Conservation (phyloP, 2,888 invertebrate genomes). For the Drosophila imparisetae region DNA sequence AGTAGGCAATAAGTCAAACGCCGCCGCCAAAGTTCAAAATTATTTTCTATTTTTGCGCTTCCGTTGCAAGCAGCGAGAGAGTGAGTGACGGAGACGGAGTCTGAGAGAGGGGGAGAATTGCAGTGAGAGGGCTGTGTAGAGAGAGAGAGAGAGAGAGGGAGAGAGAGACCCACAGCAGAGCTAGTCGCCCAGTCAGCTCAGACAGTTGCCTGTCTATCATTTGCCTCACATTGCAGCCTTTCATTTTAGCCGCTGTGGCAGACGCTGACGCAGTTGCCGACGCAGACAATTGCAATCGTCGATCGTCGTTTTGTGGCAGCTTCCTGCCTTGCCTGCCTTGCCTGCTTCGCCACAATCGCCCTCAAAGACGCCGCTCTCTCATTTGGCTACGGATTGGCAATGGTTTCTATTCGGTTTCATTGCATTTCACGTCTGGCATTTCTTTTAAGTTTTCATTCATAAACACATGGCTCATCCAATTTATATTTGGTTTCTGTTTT, state of each 20-base stretch:
- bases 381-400: constrained; percentile 47
- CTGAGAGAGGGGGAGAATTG: not conserved
- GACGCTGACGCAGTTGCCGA: constrained; percentile 70
- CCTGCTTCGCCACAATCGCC: constrained; percentile 35
- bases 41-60: constrained; percentile 76
- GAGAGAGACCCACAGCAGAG: constrained; percentile 15
- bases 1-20: constrained; percentile 81
- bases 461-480: constrained; percentile 64
- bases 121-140: not conserved
- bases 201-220: constrained; percentile 76
- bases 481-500: constrained; percentile 31
- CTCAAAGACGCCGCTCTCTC: constrained; percentile 71
- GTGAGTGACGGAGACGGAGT: not conserved
- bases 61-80: constrained; percentile 50
- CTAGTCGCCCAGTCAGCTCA: constrained; percentile 49
- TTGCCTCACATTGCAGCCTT: constrained; percentile 74
- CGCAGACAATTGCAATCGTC: constrained; percentile 65
- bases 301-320: constrained; percentile 43
- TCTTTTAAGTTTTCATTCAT: constrained; percentile 59
- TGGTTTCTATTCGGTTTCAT: constrained; percentile 43
- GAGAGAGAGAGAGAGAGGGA: not conserved
- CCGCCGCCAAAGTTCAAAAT: constrained; percentile 77
- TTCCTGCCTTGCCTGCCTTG: constrained; percentile 43
- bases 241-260: constrained; percentile 76
- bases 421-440: constrained; percentile 24